Percentiles rank a stretch among this genome's conserved stretches.
Evolutionary conservation across 2,888 invertebrate genomes (phyloP).

Genomic region (Arrhopalites spinosus): DNA sequence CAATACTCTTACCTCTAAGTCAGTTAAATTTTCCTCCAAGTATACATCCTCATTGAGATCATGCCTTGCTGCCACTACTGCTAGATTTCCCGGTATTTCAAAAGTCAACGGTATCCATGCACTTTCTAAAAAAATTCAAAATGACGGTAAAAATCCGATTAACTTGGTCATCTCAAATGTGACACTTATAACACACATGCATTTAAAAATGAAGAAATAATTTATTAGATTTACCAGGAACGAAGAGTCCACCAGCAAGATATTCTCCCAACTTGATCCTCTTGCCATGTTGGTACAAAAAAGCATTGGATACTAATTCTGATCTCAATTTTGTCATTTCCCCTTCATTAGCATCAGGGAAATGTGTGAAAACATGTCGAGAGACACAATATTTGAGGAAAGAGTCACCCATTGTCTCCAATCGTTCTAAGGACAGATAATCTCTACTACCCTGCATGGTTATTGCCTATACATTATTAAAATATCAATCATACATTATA

Average conservation of each 20-base stretch:
- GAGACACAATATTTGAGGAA: slow-evolving; percentile 81
- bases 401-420: slow-evolving; percentile 88
- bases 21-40: background rate
- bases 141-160: too few relatives aligned
- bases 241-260: slow-evolving; percentile 63
- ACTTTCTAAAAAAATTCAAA: too few relatives aligned
- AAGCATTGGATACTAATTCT: slow-evolving; percentile 78
- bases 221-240: slow-evolving; percentile 60
- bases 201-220: too few relatives aligned
- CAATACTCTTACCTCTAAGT: slow-evolving; percentile 13
- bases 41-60: slow-evolving; percentile 34
- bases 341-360: slow-evolving; percentile 75
- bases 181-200: too few relatives aligned
- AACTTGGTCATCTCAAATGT: too few relatives aligned
- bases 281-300: slow-evolving; percentile 78
- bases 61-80: slow-evolving; percentile 13
- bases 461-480: slow-evolving; percentile 70
- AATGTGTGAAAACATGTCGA: slow-evolving; percentile 72
- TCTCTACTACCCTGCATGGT: slow-evolving; percentile 76
- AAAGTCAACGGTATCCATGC: slow-evolving; percentile 85
- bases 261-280: slow-evolving; percentile 37
- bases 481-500: background rate
- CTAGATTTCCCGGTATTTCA: slow-evolving; percentile 57
- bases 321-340: slow-evolving; percentile 75
- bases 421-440: slow-evolving; percentile 76